Conservation (phyloP, 2,888 invertebrate genomes). For the Gastrophysa polygoni region DNA sequence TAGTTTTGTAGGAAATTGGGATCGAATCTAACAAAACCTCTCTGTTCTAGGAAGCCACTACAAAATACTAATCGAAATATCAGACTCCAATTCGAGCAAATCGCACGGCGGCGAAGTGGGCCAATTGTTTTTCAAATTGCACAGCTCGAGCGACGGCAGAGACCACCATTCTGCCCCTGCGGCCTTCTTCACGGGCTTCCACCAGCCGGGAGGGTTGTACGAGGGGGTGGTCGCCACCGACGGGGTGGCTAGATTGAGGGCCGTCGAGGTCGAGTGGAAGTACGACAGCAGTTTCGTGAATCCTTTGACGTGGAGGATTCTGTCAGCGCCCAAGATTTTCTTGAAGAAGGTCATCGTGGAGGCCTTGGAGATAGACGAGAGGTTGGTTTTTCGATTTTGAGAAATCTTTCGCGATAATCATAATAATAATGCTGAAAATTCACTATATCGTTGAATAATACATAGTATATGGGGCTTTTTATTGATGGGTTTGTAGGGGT, state of each 20-base stretch:
- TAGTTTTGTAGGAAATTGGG: too few species aligned
- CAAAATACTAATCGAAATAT: constrained; percentile 74
- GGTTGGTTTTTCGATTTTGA: constrained; percentile 58
- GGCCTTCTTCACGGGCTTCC: constrained; percentile 58
- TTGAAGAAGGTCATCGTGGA: constrained; percentile 74
- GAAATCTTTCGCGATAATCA: too few species aligned
- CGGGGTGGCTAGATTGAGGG: constrained; percentile 69
- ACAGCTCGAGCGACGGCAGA: constrained; percentile 64
- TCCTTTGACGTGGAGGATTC: constrained; percentile 81
- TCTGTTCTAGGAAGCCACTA: constrained; percentile 77
- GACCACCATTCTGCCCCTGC: constrained; percentile 49
- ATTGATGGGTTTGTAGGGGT: too few species aligned
- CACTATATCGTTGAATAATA: too few species aligned
- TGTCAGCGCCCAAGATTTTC: constrained; percentile 75
- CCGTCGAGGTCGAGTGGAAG: constrained; percentile 77
- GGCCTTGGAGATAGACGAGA: constrained; percentile 73
- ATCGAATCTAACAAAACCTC: too few species aligned
- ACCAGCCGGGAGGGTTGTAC: constrained; percentile 75
- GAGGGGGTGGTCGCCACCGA: constrained; percentile 71
- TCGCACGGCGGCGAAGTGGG: constrained; percentile 82
- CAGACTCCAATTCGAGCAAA: constrained; percentile 72
- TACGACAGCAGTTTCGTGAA: constrained; percentile 80
- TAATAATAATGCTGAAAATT: too few species aligned
- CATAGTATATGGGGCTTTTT: too few species aligned
- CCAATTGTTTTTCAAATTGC: constrained; percentile 69